Percentiles rank a stretch among this genome's conserved stretches.
Evolutionary conservation across 2,797 vertebrate species (phyloP).

Genomic region (Eulemur albifrons): DNA sequence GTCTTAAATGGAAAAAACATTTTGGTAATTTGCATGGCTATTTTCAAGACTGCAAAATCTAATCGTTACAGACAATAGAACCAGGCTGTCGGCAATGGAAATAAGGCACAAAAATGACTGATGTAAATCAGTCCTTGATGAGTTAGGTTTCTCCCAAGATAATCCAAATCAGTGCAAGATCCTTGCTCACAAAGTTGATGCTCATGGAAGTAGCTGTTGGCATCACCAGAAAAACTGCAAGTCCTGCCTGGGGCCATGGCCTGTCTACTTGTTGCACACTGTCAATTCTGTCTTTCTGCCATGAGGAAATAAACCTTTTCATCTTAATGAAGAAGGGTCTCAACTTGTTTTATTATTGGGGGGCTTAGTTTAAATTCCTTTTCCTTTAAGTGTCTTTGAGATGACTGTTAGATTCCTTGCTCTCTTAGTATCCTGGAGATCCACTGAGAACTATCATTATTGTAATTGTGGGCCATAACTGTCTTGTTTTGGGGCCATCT

Average conservation of each 20-base stretch:
- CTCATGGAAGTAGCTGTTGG: slow-evolving; percentile 2
- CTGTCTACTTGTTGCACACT: not conserved
- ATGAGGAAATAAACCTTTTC: not conserved
- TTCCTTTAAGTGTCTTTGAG: slow-evolving; percentile 50
- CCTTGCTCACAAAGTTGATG: not conserved
- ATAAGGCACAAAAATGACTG: slow-evolving; percentile 74
- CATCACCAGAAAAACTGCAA: not conserved
- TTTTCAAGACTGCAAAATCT: slow-evolving; percentile 77
- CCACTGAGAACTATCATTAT: slow-evolving; percentile 48
- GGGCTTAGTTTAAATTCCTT: slow-evolving; percentile 12
- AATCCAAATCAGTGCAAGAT: slow-evolving; percentile 34
- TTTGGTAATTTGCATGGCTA: slow-evolving; percentile 78
- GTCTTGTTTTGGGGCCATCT: slow-evolving; percentile 58
- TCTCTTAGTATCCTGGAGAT: slow-evolving; percentile 9
- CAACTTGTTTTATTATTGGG: slow-evolving; percentile 31
- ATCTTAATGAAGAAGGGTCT: not conserved
- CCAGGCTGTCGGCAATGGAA: slow-evolving; percentile 72
- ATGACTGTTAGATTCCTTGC: slow-evolving; percentile 45
- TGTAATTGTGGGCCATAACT: slow-evolving; percentile 52
- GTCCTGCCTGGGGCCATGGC: not conserved
- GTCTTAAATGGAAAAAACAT: slow-evolving; percentile 79
- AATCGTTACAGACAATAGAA: slow-evolving; percentile 74
- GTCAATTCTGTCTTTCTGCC: not conserved
- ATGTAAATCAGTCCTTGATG: slow-evolving; percentile 64
- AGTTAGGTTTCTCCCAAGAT: slow-evolving; percentile 53